Base-by-base conservation (phyloP, 2,797 vertebrate species). In the Ctenosaura bakeri region DNA sequence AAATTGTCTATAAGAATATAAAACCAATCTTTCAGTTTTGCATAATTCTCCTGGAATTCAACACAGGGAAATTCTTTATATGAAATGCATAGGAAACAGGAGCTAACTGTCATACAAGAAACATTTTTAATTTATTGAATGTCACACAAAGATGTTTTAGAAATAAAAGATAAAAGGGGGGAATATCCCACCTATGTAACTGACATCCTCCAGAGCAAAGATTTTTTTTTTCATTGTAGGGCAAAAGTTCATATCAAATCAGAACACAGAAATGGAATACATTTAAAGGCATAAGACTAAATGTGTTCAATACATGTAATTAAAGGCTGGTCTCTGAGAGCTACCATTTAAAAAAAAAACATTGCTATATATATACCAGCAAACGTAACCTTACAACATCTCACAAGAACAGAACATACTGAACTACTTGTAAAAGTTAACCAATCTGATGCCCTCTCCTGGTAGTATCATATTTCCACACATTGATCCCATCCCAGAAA, bases 71-170 rank as follows among this genome's bases (percentile, higher is more conserved):
- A 94, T 90, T 79, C 93, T 95, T 95, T 90, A 92, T 91, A 90
- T 52, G 92, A 94, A 94, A 96, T 92, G 93, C 94, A 93, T 91
- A 94, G 16, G 85, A 94, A 96, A 92, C 0, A 50, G 92, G 93
- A 95, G 93, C 94, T 92, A 92, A 90, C 89, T 95, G 93, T 90
- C 94, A 95, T 90, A 54, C 81, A 95, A 94, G 94, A 91, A 95
- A 94, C 87, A 91, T 93, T 94, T 95, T 91, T 93, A 94, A 95
- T 94, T 96, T 94, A 95, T 95, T 93, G 95, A 92, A 94, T 95
- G 95, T 93, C 94, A 95, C 90, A 95, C 92, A 94, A 93, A 95
- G 94, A 93, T 0, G 89, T 89, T 95, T 95, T 88, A 88, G 93
- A 96, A 95, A 92, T 95, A 95, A 94, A 94, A 95, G 93, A 95